phyloP scores from a whole-genome alignment of 2,113 vertebrate genomes.

The Enhydra lutris region DNA sequence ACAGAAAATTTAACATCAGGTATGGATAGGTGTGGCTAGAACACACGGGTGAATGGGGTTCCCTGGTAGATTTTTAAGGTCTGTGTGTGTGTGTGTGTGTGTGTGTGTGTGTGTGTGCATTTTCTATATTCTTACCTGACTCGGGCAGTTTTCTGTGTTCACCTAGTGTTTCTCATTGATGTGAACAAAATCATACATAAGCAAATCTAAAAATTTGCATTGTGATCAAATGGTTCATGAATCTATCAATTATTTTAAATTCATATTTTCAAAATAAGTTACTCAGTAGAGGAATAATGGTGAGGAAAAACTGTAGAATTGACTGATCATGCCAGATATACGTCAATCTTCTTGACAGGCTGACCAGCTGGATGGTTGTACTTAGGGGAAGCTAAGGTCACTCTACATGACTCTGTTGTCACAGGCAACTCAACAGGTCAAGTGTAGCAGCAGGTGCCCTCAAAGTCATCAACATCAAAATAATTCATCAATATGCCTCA shows the following conservation, averaged over 20 bases:
- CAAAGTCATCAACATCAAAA: neutral
- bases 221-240: neutral
- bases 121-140: neutral
- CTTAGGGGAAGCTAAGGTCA: neutral
- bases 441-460: neutral
- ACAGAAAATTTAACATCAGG: neutral
- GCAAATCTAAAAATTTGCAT: neutral
- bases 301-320: neutral
- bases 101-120: rapidly evolving
- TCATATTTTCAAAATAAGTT: neutral
- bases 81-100: rapidly evolving
- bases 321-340: neutral
- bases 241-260: neutral
- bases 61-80: neutral
- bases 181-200: neutral
- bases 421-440: neutral
- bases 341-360: neutral
- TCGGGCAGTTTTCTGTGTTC: neutral
- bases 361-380: neutral
- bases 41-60: neutral
- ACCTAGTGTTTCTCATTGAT: neutral
- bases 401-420: neutral
- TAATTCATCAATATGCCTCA: neutral
- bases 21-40: neutral
- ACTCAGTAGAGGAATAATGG: neutral